Conservation (phyloP, 2,888 invertebrate species). For the Nomada fucata region DNA sequence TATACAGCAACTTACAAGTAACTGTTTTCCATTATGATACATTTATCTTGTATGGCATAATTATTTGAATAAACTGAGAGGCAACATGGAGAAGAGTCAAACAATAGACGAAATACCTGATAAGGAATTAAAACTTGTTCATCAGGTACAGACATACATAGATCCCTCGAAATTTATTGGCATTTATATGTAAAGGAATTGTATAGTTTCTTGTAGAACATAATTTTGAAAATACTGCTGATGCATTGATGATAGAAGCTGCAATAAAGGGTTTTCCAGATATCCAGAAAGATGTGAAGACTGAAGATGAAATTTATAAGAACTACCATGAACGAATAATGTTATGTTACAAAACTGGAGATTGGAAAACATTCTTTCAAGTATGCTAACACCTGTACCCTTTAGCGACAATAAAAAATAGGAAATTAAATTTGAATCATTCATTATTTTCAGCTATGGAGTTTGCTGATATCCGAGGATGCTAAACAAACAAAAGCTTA, state of each 20-base stretch:
- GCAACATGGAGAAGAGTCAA: constrained; percentile 34
- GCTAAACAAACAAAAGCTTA: constrained; percentile 74
- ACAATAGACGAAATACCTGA: constrained; percentile 38
- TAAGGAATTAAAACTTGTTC: constrained; percentile 44
- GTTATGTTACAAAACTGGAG: constrained; percentile 64
- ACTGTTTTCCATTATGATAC: not conserved
- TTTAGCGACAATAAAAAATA: not conserved
- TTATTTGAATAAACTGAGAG: not conserved
- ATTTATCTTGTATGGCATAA: not conserved
- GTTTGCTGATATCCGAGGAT: constrained; percentile 70
- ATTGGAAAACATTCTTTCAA: constrained; percentile 75
- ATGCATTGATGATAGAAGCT: constrained; percentile 69
- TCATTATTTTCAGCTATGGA: constrained; percentile 77
- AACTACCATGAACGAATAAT: constrained; percentile 61
- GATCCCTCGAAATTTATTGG: not conserved
- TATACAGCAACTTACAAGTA: constrained; percentile 11
- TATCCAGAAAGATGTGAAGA: constrained; percentile 30
- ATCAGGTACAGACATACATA: constrained; percentile 55
- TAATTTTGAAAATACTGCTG: constrained; percentile 73
- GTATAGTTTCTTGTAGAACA: constrained; percentile 75
- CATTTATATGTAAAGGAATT: constrained; percentile 1
- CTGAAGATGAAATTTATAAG: constrained; percentile 55
- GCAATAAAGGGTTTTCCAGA: constrained; percentile 58
- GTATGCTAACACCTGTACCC: constrained; percentile 58
- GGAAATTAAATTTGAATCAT: not conserved